These are phyloP conservation scores for Paratilapia polleni DNA, from an alignment of 2,113 vertebrate genomes.

Conservation along the genomic window DNA sequence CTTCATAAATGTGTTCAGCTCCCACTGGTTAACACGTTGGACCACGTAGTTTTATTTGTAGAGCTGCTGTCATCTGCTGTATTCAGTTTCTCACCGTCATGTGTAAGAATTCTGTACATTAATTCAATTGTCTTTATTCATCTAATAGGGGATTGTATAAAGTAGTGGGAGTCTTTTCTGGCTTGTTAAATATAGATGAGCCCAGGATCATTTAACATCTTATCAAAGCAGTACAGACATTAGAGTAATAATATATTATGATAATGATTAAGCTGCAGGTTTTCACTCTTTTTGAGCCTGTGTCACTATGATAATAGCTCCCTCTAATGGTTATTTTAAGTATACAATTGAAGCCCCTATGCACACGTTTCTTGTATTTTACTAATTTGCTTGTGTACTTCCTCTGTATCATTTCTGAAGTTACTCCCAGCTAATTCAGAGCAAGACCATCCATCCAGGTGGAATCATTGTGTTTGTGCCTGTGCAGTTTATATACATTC, in stretches of 20 bases:
- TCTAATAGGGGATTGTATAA: neutral
- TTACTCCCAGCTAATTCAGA: too few relatives aligned
- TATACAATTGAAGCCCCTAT: neutral
- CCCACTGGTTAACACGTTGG: constrained; percentile 47
- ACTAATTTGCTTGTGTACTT: too few relatives aligned
- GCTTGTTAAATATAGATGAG: constrained; percentile 19
- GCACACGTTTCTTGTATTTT: too few relatives aligned
- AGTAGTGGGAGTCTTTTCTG: neutral
- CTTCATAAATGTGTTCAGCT: constrained; percentile 40
- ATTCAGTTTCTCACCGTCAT: constrained; percentile 32
- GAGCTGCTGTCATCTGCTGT: constrained; percentile 48
- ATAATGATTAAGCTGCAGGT: constrained; percentile 8
- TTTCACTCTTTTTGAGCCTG: neutral
- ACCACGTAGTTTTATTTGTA: constrained; percentile 38
- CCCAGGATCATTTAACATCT: neutral
- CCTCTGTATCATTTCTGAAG: too few relatives aligned
- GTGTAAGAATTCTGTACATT: constrained; percentile 16
- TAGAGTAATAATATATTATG: neutral
- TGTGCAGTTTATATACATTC: too few relatives aligned
- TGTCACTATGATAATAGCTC: constrained; percentile 45
- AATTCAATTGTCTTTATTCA: constrained; percentile 1
- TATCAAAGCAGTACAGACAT: constrained; percentile 3
- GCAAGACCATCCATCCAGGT: too few relatives aligned
- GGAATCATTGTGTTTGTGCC: too few relatives aligned
- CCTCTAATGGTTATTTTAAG: constrained; percentile 61